phyloP scores from a whole-genome alignment of 1,140 invertebrate genomes.

The Ips nitidus region DNA sequence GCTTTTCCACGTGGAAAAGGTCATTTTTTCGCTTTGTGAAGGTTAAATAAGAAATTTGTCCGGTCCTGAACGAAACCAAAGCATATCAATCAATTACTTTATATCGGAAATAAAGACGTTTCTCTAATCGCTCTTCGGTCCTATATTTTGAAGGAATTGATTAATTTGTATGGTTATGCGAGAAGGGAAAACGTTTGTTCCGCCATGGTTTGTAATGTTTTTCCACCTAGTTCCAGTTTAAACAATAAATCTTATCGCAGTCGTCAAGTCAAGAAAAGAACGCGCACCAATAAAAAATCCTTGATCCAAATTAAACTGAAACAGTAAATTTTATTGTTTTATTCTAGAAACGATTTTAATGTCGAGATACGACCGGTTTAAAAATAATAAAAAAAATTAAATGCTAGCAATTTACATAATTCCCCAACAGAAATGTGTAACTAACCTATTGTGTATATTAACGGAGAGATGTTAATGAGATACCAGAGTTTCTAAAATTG shows the following conservation, averaged over 20 bases:
- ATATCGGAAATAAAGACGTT: slow-evolving; percentile 38
- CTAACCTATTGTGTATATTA: too few species aligned
- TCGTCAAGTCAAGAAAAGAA: slow-evolving; percentile 3
- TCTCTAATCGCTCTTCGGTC: slow-evolving; percentile 28
- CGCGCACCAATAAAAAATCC: slow-evolving; percentile 20
- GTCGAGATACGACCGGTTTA: slow-evolving; percentile 6
- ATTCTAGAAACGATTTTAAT: slow-evolving; percentile 12
- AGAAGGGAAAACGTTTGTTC: slow-evolving; percentile 1
- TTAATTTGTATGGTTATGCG: slow-evolving; percentile 30
- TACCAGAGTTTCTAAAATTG: neutral
- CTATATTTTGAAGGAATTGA: slow-evolving; percentile 35
- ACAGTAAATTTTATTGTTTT: slow-evolving; percentile 20
- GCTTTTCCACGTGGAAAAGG: too few species aligned
- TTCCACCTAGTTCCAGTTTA: slow-evolving; percentile 15
- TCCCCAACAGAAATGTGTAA: neutral
- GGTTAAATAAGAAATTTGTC: neutral
- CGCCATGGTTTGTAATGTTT: neutral
- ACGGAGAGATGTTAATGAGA: too few species aligned
- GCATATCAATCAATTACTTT: slow-evolving; percentile 36
- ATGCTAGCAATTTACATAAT: slow-evolving; percentile 13
- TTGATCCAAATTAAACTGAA: slow-evolving; percentile 26
- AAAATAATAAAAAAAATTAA: slow-evolving; percentile 13
- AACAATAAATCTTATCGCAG: slow-evolving; percentile 14
- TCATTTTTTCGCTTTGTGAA: too few species aligned
- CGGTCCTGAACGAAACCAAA: neutral